Evolutionary conservation across 2,888 invertebrate species (phyloP).

Genomic region (Anagyrus pseudococci): DNA sequence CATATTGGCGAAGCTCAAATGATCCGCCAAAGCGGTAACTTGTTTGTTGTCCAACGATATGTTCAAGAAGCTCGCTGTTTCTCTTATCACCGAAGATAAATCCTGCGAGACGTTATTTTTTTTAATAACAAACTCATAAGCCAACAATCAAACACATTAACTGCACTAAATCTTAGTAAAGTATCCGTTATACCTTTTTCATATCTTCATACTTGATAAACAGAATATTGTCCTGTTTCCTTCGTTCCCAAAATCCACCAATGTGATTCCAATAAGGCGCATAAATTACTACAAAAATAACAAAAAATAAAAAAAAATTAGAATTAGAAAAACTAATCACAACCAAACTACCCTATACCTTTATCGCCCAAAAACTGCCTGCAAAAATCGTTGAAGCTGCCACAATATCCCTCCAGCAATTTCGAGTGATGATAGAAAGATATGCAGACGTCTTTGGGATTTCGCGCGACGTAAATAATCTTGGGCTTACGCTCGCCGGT

Average conservation of each 20-base stretch:
- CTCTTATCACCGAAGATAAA: constrained; percentile 38
- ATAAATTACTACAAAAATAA: constrained; percentile 26
- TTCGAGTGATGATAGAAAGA: constrained; percentile 75
- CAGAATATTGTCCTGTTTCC: constrained; percentile 44
- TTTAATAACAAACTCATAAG: background rate
- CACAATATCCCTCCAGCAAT: constrained; percentile 66
- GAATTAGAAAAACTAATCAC: too few species aligned
- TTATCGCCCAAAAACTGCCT: constrained; percentile 68
- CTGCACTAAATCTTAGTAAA: background rate
- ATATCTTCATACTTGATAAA: constrained; percentile 52
- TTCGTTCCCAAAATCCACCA: constrained; percentile 46
- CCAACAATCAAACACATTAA: background rate
- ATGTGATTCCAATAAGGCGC: constrained; percentile 51
- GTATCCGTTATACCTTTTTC: constrained; percentile 44
- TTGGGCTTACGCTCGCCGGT: constrained; percentile 59
- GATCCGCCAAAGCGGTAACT: constrained; percentile 62
- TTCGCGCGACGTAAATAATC: constrained; percentile 76
- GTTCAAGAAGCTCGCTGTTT: constrained; percentile 65
- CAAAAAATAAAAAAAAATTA: background rate
- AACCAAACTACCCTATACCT: too few species aligned
- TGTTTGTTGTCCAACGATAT: constrained; percentile 61
- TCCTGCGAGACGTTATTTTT: constrained; percentile 7
- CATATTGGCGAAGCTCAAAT: constrained; percentile 69
- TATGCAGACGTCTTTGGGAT: constrained; percentile 75
- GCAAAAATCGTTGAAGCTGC: constrained; percentile 67